Evolutionary conservation across 2,888 invertebrate species (phyloP), one percentile per base, ranked within the genome.

Genomic region (Andrena bucephala): DNA sequence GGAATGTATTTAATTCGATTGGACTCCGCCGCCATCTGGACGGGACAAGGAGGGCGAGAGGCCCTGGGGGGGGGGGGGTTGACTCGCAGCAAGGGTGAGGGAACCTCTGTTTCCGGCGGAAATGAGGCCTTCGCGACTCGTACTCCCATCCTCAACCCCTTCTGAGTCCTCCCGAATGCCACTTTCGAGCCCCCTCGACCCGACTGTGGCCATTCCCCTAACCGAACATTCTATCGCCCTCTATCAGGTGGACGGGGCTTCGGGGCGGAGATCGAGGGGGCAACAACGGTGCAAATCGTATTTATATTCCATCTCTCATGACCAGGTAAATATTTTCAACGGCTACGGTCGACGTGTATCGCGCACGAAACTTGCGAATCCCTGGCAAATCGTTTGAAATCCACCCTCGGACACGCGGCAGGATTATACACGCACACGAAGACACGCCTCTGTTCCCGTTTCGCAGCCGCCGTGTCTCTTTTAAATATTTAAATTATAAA

Each of bases 51-150:
- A 75, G 69, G 60, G 65, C 68, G 69, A 70, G 54, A 70, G 70
- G 52, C 16, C 31, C 42, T 5, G 42, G 42, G 42, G 8, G 8
- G 4, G 13, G 33, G 24, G 68, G 62, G 77, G 73, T 73, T 60
- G 66, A 67, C 67, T 77, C 72, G 83, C 73, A 75, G 79, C 70
- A 77, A 80, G 85, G 90, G 63, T 75, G 91, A 86, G 89, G 86
- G 90, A 85, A 90, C 89, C 89, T 91, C 90, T 90, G 92, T 92
- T 93, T 93, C 93, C 93, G 92, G 86, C 91, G 93, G 93, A 93
- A 93, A 93, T 93, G 92, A 93, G 91, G 89, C 90, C 91, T 91
- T 91, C 89, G 91, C 90, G 90, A 88, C 89, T 87, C 87, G 83
- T 80, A 71, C 84, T 79, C 79, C 86, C 79, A 59, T 67, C 77